These are phyloP conservation scores for Dascillus cervinus DNA, from an alignment of 2,888 invertebrate genomes.

Conservation along the genomic window DNA sequence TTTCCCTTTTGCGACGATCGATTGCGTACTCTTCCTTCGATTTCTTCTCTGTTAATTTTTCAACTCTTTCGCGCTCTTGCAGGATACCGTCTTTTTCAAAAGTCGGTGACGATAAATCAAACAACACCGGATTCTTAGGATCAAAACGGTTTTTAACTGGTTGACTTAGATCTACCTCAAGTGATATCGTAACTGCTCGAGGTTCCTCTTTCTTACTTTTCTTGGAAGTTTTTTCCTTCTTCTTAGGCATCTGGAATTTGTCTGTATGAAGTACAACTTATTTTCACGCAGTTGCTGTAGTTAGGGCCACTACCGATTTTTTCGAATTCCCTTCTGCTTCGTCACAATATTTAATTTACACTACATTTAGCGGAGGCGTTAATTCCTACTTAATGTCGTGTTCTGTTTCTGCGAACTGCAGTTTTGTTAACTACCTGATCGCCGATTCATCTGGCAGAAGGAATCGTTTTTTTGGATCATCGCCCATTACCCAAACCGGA, in stretches of 20 bases:
- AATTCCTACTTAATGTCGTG: constrained; percentile 25
- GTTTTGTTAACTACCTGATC: constrained; percentile 37
- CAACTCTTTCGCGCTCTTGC: constrained; percentile 37
- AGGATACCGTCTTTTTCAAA: constrained; percentile 35
- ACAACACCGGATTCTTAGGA: constrained; percentile 18
- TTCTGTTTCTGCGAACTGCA: constrained; percentile 38
- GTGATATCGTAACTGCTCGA: constrained; percentile 9
- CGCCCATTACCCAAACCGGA: constrained; percentile 69
- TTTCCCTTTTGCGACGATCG: constrained; percentile 35
- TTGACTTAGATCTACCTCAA: constrained; percentile 16
- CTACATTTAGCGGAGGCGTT: constrained; percentile 15
- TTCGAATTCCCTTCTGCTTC: too few species aligned
- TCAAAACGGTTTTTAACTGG: constrained; percentile 16
- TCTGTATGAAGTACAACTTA: constrained; percentile 31
- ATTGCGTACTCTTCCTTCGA: constrained; percentile 35
- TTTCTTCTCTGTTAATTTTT: constrained; percentile 34
- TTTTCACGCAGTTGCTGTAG: constrained; percentile 15
- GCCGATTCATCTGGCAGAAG: constrained; percentile 40
- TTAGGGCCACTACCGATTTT: too few species aligned
- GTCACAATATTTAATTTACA: too few species aligned
- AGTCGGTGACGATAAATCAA: constrained; percentile 25
- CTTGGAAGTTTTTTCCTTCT: constrained; percentile 17
- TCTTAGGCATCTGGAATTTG: constrained; percentile 32
- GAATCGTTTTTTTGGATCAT: constrained; percentile 45
- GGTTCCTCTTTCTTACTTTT: constrained; percentile 14